Percentiles rank a stretch among this genome's conserved stretches.
These are phyloP conservation scores for Marmota monax DNA, from an alignment of 2,113 vertebrate genomes.

Conservation along the genomic window DNA sequence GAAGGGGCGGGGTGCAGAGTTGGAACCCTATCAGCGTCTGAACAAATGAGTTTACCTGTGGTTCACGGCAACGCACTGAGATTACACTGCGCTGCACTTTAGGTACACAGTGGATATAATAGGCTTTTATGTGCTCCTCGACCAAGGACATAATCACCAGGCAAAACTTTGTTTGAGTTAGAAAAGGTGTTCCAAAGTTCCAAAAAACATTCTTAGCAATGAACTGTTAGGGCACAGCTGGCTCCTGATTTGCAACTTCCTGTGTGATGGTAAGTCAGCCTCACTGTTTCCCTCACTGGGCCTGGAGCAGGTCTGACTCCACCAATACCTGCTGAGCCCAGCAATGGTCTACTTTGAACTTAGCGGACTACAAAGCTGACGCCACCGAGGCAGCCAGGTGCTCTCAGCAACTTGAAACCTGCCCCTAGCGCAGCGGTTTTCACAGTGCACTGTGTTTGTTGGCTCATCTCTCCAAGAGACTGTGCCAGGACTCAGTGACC, in stretches of 20 bases:
- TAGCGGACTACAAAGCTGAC: background rate
- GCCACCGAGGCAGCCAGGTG: background rate
- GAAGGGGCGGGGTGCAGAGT: background rate
- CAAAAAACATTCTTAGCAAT: conserved; percentile 26
- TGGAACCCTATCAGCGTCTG: background rate
- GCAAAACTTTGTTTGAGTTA: conserved; percentile 55
- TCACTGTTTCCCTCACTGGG: background rate
- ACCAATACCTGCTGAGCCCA: background rate
- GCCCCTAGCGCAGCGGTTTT: background rate
- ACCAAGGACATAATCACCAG: conserved; percentile 7
- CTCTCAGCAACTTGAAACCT: background rate
- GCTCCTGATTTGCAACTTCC: background rate
- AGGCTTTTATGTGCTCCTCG: background rate
- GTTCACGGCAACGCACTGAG: background rate
- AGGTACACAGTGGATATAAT: background rate
- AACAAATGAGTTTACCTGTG: background rate
- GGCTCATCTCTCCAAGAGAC: conserved; percentile 12
- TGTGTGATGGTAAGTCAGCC: background rate
- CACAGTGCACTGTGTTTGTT: background rate
- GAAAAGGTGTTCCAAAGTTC: conserved; percentile 7
- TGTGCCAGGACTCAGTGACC: background rate
- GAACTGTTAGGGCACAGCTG: background rate
- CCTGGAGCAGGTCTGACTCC: background rate
- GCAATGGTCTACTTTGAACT: background rate
- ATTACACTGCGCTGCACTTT: background rate